Conservation (phyloP, 2,797 vertebrate genomes). For the Clarias platycephalus region DNA sequence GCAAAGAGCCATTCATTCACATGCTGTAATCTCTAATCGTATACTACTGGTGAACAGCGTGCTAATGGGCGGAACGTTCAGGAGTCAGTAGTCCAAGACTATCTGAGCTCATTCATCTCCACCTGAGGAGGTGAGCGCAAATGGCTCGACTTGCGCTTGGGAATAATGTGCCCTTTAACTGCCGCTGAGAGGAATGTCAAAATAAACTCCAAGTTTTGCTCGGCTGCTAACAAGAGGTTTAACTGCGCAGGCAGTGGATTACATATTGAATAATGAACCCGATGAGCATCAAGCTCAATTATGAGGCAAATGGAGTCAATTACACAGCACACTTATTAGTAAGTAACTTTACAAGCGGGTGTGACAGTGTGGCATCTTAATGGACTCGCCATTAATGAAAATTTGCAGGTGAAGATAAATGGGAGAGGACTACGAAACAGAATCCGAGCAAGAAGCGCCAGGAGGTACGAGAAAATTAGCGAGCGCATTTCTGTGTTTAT, state of each 20-base stretch:
- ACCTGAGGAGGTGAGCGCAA: slow-evolving; percentile 16
- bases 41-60: slow-evolving; percentile 11
- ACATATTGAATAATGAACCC: slow-evolving; percentile 30
- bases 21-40: background rate
- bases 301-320: slow-evolving; percentile 39
- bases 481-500: slow-evolving; percentile 22
- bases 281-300: slow-evolving; percentile 35
- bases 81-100: slow-evolving; percentile 12
- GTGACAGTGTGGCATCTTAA: slow-evolving; percentile 37
- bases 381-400: slow-evolving; percentile 35
- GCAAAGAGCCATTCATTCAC: slow-evolving; percentile 15
- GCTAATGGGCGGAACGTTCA: slow-evolving; percentile 6
- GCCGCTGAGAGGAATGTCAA: slow-evolving; percentile 8
- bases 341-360: slow-evolving; percentile 35
- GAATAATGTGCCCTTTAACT: slow-evolving; percentile 21
- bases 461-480: slow-evolving; percentile 37
- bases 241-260: background rate
- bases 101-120: slow-evolving; percentile 42
- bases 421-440: slow-evolving; percentile 9
- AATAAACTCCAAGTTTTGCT: slow-evolving; percentile 32
- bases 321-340: slow-evolving; percentile 23
- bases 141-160: slow-evolving; percentile 3
- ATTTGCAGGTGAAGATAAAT: slow-evolving; percentile 41
- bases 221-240: slow-evolving; percentile 5
- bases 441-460: slow-evolving; percentile 26